A percentile compares a stretch with the other conserved stretches of the same genome.
phyloP scores from a whole-genome alignment of 2,113 vertebrate genomes.

The Pogonocichla stellata region DNA sequence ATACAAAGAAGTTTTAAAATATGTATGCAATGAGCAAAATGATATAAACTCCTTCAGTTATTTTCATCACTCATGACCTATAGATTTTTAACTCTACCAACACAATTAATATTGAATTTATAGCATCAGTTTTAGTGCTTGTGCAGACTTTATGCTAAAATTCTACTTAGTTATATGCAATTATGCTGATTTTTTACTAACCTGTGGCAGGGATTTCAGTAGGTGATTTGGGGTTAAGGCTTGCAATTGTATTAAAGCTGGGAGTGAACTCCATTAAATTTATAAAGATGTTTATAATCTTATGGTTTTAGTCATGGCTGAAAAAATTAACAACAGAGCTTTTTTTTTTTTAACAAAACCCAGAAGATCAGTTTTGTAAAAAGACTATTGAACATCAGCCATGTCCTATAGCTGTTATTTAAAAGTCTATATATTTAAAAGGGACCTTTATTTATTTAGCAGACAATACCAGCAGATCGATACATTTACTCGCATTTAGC shows the following conservation, averaged over 20 bases:
- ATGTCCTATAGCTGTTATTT: neutral
- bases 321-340: neutral
- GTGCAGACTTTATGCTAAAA: neutral
- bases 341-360: neutral
- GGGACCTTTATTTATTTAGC: neutral
- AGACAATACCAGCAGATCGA: neutral
- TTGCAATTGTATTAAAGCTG: neutral
- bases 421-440: neutral
- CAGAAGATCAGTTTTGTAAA: neutral
- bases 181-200: neutral
- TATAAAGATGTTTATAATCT: neutral
- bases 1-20: conserved; percentile 53
- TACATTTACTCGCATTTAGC: neutral
- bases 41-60: conserved; percentile 46
- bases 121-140: conserved; percentile 44
- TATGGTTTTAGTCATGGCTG: neutral
- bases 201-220: neutral
- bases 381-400: neutral
- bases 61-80: conserved; percentile 33
- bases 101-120: conserved; percentile 54
- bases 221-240: neutral
- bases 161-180: neutral
- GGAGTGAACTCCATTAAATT: neutral
- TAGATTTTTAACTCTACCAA: conserved; percentile 57
- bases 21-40: conserved; percentile 32